These are phyloP conservation scores for Galeopterus variegatus DNA, from an alignment of 2,113 vertebrate genomes.

Conservation along the genomic window DNA sequence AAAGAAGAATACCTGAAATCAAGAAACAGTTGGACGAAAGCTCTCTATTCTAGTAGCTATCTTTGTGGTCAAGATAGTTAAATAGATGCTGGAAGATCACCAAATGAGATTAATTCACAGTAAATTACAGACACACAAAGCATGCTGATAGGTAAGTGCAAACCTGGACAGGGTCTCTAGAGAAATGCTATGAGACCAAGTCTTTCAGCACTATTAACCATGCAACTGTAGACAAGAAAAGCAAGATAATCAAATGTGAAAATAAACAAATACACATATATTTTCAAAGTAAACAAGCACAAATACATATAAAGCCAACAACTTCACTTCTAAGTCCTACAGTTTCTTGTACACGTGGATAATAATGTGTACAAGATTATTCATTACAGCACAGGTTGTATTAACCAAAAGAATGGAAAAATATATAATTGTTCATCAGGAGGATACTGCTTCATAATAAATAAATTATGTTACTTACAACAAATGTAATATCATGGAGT, in stretches of 20 bases:
- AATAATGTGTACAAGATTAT: background rate
- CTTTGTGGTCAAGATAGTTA: slow-evolving; percentile 7
- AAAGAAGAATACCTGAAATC: slow-evolving; percentile 55
- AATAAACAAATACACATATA: background rate
- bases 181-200: background rate
- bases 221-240: background rate
- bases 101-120: slow-evolving; percentile 27
- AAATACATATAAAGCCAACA: background rate
- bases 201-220: background rate
- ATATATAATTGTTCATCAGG: background rate
- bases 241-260: background rate
- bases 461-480: background rate
- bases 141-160: background rate
- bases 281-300: slow-evolving; percentile 27
- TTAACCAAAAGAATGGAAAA: background rate
- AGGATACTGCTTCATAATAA: background rate
- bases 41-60: background rate
- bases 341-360: background rate
- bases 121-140: background rate
- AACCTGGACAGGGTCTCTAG: background rate
- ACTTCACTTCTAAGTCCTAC: background rate
- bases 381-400: background rate
- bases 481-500: background rate
- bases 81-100: background rate
- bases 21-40: slow-evolving; percentile 26